These are phyloP conservation scores for Heteronetta atricapilla DNA, from an alignment of 2,113 vertebrate species.

Conservation along the genomic window DNA sequence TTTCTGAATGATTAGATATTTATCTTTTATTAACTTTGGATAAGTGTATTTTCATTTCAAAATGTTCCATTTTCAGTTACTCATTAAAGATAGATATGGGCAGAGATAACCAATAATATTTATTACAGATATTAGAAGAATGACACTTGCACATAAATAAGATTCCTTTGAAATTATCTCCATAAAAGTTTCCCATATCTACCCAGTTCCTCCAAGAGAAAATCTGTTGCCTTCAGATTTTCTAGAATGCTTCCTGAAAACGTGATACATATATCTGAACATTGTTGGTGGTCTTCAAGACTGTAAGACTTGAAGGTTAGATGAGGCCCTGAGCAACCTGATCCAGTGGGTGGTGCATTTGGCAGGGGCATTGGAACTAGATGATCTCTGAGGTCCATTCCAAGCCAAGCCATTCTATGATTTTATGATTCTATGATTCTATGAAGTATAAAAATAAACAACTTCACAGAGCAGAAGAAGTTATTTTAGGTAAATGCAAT, in stretches of 20 bases:
- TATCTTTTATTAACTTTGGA: neutral
- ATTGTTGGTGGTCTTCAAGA: neutral
- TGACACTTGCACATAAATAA: neutral
- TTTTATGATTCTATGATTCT: too few relatives aligned
- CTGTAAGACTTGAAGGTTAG: neutral
- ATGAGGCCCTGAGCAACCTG: too few relatives aligned
- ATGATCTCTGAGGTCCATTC: too few relatives aligned
- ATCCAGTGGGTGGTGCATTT: too few relatives aligned
- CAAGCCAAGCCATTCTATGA: too few relatives aligned
- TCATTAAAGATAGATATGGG: neutral
- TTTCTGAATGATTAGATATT: neutral
- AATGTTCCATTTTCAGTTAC: neutral
- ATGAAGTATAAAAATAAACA: neutral
- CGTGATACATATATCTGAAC: rapidly evolving
- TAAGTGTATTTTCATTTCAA: neutral
- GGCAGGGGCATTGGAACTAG: too few relatives aligned
- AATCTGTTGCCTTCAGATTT: neutral
- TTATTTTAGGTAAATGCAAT: neutral
- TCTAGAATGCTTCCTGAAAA: neutral
- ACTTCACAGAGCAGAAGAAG: neutral
- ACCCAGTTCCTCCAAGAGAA: neutral
- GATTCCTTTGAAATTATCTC: neutral
- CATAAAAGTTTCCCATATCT: neutral
- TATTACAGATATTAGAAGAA: neutral
- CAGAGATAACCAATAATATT: neutral